Percentiles rank a stretch among this genome's conserved stretches.
phyloP scores from a whole-genome alignment of 2,888 invertebrate genomes.

The Pomacea canaliculata region DNA sequence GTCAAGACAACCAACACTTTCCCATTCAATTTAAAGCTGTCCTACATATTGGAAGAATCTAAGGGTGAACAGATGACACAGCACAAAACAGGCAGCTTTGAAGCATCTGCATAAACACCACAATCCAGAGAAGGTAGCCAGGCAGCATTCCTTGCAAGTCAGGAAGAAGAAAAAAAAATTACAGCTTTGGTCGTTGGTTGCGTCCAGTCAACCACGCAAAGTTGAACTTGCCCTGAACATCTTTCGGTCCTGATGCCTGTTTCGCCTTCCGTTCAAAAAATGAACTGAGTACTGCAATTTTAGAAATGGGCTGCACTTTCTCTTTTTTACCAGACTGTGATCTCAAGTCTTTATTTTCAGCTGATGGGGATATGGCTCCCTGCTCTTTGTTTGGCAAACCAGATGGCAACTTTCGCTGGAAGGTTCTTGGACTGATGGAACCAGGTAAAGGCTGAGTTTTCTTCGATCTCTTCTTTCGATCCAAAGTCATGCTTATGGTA shows the following conservation, averaged over 20 bases:
- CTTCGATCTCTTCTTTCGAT: slow-evolving; percentile 36
- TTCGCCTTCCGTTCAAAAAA: slow-evolving; percentile 61
- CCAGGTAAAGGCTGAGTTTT: slow-evolving; percentile 20
- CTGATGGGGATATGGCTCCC: slow-evolving; percentile 23
- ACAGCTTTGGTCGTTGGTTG: slow-evolving; percentile 9
- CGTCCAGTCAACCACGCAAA: slow-evolving; percentile 14
- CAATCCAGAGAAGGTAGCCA: not conserved
- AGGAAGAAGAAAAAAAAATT: slow-evolving; percentile 21
- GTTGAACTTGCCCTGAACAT: slow-evolving; percentile 9
- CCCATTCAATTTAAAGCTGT: too few species aligned
- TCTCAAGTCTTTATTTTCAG: slow-evolving; percentile 14
- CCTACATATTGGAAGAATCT: too few species aligned
- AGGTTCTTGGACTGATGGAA: slow-evolving; percentile 26
- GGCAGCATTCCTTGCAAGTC: slow-evolving; percentile 1
- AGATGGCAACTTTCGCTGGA: slow-evolving; percentile 31
- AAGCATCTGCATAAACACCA: too few species aligned
- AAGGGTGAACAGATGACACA: too few species aligned
- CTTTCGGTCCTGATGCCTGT: slow-evolving; percentile 29
- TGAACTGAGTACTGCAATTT: slow-evolving; percentile 62
- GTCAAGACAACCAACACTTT: too few species aligned
- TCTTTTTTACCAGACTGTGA: slow-evolving; percentile 11
- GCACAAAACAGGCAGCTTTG: too few species aligned
- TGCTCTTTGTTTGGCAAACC: slow-evolving; percentile 25
- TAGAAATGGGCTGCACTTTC: slow-evolving; percentile 43
- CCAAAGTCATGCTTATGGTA: slow-evolving; percentile 59